phyloP scores from a whole-genome alignment of 2,888 invertebrate species.

The Sympetrum striolatum region DNA sequence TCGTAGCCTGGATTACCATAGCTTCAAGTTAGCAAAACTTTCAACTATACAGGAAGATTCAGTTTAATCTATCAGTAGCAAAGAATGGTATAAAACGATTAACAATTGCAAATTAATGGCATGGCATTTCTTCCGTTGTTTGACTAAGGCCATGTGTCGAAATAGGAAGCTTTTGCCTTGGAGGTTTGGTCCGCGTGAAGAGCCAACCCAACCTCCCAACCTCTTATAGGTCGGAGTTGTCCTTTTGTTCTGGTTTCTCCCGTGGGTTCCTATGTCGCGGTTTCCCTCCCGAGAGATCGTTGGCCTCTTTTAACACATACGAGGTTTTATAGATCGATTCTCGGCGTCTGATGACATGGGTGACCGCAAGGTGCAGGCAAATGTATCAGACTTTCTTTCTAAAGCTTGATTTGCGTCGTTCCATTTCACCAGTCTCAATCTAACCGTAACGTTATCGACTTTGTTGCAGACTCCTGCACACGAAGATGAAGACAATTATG shows the following conservation, averaged over 20 bases:
- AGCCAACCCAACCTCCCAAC: background rate
- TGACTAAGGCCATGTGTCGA: too few relatives aligned
- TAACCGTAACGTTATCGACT: background rate
- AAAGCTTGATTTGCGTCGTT: background rate
- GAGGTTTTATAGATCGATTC: background rate
- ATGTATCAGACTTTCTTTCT: background rate
- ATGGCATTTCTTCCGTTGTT: too few relatives aligned
- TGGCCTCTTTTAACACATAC: background rate
- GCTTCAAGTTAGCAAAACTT: too few relatives aligned
- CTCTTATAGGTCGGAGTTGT: background rate
- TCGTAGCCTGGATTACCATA: too few relatives aligned
- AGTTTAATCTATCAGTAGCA: too few relatives aligned
- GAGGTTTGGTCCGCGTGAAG: background rate
- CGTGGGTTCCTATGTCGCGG: background rate
- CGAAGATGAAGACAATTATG: too few relatives aligned
- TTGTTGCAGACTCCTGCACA: too few relatives aligned
- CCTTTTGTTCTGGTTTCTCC: background rate
- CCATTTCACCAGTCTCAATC: background rate
- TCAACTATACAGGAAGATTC: too few relatives aligned
- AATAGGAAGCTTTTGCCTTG: too few relatives aligned
- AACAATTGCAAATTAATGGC: too few relatives aligned
- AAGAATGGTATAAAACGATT: too few relatives aligned
- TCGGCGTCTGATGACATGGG: background rate
- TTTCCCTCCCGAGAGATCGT: background rate
- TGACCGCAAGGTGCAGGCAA: background rate